Evolutionary conservation across 2,113 vertebrate genomes (phyloP), one percentile per base, ranked within the genome.

Genomic region (Gulo gulo): DNA sequence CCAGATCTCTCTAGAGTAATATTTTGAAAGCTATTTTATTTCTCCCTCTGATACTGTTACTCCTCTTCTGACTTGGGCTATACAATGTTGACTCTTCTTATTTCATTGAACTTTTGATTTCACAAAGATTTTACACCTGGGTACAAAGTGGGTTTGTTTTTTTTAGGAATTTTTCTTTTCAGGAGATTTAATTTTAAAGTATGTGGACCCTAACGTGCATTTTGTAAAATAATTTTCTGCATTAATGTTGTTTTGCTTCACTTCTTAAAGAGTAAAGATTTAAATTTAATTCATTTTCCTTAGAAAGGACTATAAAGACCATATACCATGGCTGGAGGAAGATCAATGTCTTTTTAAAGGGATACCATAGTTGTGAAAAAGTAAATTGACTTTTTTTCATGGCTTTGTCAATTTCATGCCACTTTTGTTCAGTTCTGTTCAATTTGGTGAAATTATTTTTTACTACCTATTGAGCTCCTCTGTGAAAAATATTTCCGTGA

Each of bases 351-450:
- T 91, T 95, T 93, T 96, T 52, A 91, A 92, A 89, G 26, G 31
- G 82, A 50, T 59, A 61, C 42, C 23, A 4, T 93, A 52, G 93
- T 96, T 96, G 83, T 57, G 82, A 83, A 93, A 92, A 92, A 88
- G 45, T 69, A 71, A 94, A 95, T 69, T n/a, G 82, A 95, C 16
- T 85, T 85, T 88, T 95, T 94, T 85, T 59, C 82, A 73, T 42
- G 82, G 88, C 73, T 92, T 94, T 96, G 83, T 76, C n/a, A 21
- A 88, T 85, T 97, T 97, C 91, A 81, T 47, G 52, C 89, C 63
- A 83, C 82, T 94, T 95, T 95, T 86, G 55, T 87, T 89, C 84
- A 78, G 61, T 88, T 97, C 79, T 94, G 11, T 94, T 55, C 52
- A 55, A 55, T 55, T 91, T 94, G 91, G 85, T 67, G 78, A 97